Base-by-base conservation (phyloP, 2,113 vertebrate species). In the Serinus canaria region DNA sequence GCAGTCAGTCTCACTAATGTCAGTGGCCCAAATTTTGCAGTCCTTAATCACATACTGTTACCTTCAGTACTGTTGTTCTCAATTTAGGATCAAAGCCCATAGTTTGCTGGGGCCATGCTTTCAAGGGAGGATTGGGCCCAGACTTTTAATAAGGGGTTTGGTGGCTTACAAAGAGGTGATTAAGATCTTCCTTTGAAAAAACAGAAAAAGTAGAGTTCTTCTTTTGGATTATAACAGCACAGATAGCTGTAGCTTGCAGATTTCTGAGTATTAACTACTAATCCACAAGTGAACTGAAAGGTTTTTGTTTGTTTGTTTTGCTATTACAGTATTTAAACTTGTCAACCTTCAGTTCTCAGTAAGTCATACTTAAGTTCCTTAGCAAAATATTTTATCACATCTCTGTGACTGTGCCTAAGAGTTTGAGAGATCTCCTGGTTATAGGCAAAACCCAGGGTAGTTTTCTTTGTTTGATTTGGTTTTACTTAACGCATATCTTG, bases 121-220 rank as follows among this genome's bases (percentile, higher is more conserved):
- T 93, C 85, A 88, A 68, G 64, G 64, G 53, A 95, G 93, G 92
- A 94, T 94, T 68, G 93, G 93, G 92, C 95, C 95, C 93, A 77
- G 91, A 72, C 82, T 78, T 91, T 78, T 94, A 96, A 93, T 93
- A 93, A 96, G 76, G 79, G 85, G 92, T 74, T 95, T 94, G 92
- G 87, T 95, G 88, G 76, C 79, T 90, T 86, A 93, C 93, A 95
- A 93, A 95, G 93, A 72, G 62, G 92, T 89, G 90, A 96, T 96
- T 97, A 96, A 93, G 94, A 95, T 95, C 93, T 89, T 96, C 90
- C 88, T 96, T 94, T 97, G 93, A 95, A 96, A 96, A 96, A 92
- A 60, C 67, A 86, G 73, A 92, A 93, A 94, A 89, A 66, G 73
- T 73, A 75, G 93, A 93, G 94, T 90, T 95, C 92, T 92, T 97